phyloP scores from a whole-genome alignment of 2,113 vertebrate species.

The Scytalopus superciliaris region DNA sequence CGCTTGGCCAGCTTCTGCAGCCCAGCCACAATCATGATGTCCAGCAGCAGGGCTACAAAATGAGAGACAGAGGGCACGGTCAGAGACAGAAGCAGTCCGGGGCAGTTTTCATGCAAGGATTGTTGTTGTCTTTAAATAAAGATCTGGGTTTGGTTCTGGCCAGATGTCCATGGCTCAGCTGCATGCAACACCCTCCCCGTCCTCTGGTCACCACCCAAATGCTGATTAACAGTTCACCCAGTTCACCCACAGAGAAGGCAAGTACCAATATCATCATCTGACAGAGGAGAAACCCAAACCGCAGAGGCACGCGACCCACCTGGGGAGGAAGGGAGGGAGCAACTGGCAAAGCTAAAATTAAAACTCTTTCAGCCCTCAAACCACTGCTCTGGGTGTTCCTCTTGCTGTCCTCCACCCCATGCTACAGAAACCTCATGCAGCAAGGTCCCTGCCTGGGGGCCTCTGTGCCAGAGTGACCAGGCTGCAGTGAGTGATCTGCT shows the following conservation, averaged over 20 bases:
- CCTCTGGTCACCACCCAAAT: background rate
- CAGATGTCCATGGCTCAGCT: fast-evolving
- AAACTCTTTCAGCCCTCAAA: background rate
- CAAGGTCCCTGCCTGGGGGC: background rate
- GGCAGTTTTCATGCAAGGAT: background rate
- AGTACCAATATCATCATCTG: background rate
- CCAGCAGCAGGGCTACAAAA: conserved; percentile 85
- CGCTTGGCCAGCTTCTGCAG: conserved; percentile 92
- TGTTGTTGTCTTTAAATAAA: background rate
- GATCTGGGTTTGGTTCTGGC: background rate
- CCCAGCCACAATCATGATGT: conserved; percentile 88
- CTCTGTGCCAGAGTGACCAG: background rate
- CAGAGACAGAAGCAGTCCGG: background rate
- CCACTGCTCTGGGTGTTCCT: background rate
- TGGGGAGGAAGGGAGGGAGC: background rate
- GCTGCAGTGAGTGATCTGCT: no score
- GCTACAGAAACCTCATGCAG: background rate
- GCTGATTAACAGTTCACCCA: background rate
- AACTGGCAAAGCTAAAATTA: background rate
- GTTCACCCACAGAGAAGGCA: background rate
- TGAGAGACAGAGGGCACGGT: background rate
- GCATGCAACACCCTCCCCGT: background rate
- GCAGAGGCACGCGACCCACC: fast-evolving
- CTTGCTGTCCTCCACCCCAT: background rate
- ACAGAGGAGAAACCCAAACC: background rate